phyloP scores from a whole-genome alignment of 2,113 vertebrate genomes.

The Clarias magur region DNA sequence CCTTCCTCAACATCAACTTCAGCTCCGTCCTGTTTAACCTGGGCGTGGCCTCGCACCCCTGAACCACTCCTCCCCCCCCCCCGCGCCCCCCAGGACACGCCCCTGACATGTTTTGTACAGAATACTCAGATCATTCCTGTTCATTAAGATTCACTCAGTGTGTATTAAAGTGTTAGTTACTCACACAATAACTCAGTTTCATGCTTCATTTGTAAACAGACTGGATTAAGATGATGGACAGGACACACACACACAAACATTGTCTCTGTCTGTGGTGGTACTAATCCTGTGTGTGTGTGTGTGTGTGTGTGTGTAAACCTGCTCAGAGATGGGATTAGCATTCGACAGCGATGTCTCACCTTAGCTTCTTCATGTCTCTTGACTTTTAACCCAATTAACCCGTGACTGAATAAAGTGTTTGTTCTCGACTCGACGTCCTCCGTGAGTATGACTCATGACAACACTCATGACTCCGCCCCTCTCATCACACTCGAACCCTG shows the following conservation, averaged over 20 bases:
- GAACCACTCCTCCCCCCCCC: not conserved
- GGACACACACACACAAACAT: not conserved
- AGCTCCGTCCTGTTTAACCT: slow-evolving; percentile 85
- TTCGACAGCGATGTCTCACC: no score
- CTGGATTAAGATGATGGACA: not conserved
- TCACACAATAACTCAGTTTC: not conserved
- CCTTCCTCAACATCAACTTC: slow-evolving; percentile 83
- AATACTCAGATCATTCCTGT: not conserved
- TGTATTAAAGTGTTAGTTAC: not conserved
- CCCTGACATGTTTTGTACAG: not conserved
- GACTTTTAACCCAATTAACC: not conserved
- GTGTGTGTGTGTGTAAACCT: no score
- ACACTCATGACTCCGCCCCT: not conserved
- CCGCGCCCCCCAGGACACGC: no score
- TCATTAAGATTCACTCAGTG: not conserved
- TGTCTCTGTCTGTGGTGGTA: not conserved
- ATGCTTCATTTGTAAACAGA: not conserved
- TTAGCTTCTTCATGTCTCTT: not conserved
- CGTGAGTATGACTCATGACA: not conserved
- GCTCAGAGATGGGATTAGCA: no score
- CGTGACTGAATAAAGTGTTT: slow-evolving; percentile 11
- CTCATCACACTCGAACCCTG: not conserved
- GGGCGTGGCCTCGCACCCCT: slow-evolving; percentile 62
- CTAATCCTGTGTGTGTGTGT: not conserved
- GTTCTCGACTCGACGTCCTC: not conserved